These are phyloP conservation scores for Limnephilus auricula DNA, from an alignment of 2,888 invertebrate species.

Conservation along the genomic window DNA sequence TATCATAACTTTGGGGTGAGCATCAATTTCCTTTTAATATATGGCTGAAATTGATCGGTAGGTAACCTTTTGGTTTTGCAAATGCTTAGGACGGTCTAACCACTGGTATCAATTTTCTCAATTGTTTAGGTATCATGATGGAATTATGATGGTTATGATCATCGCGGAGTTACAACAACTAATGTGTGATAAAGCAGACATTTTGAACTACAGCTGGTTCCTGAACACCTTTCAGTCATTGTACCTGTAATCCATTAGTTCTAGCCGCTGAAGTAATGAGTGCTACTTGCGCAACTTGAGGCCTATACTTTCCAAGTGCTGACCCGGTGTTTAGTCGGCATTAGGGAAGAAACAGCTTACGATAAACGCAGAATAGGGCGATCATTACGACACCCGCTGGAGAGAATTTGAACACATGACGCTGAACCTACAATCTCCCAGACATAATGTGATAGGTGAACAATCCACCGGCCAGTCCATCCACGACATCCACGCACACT, in stretches of 20 bases:
- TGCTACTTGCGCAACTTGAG: constrained; percentile 20
- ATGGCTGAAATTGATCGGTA: not conserved
- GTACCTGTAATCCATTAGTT: constrained; percentile 29
- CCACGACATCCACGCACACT: not conserved
- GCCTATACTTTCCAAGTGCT: constrained; percentile 24
- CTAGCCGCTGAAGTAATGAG: constrained; percentile 22
- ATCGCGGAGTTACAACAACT: not conserved
- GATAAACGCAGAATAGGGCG: constrained; percentile 19
- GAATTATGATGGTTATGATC: not conserved
- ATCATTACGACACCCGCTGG: constrained; percentile 13
- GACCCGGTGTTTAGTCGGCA: constrained; percentile 33
- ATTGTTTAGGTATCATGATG: not conserved
- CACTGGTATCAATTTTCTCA: not conserved
- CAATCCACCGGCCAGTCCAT: not conserved
- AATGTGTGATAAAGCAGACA: not conserved
- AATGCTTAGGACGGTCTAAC: not conserved
- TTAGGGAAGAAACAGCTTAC: constrained; percentile 40
- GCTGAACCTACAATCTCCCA: not conserved
- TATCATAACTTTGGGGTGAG: not conserved
- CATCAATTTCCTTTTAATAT: not conserved
- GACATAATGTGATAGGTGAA: constrained; percentile 8
- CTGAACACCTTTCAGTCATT: not conserved
- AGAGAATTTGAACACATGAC: constrained; percentile 26
- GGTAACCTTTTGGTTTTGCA: not conserved
- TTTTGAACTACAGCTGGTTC: not conserved